A percentile compares a stretch with the other conserved stretches of the same genome.
Conservation (phyloP, 2,113 vertebrate species). For the Eclectus roratus region DNA sequence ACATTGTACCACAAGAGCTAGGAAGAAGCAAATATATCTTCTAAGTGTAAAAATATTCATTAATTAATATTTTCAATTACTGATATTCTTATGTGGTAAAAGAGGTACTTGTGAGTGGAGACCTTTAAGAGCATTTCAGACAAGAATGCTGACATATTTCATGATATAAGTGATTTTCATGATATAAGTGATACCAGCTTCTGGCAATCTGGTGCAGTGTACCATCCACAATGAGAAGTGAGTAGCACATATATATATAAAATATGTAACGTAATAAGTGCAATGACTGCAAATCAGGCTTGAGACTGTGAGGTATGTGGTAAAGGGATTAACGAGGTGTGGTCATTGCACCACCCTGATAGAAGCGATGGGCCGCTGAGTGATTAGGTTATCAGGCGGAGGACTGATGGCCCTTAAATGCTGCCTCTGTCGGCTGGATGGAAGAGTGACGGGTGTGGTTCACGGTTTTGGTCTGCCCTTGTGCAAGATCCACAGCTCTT, state of each 20-base stretch:
- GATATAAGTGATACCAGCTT: not conserved
- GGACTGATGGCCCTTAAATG: not conserved
- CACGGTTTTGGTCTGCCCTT: not conserved
- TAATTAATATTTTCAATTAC: not conserved
- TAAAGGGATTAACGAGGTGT: not conserved
- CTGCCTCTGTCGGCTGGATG: not conserved
- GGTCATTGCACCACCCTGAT: not conserved
- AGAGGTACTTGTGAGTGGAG: not conserved
- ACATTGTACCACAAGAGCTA: not conserved
- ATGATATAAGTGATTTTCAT: not conserved
- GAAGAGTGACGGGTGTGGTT: not conserved
- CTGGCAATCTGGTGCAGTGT: not conserved
- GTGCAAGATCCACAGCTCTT: not conserved
- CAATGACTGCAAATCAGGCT: not conserved
- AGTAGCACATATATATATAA: not conserved
- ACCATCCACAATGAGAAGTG: not conserved
- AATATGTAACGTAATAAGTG: not conserved
- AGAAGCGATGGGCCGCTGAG: not conserved
- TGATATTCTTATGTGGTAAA: not conserved
- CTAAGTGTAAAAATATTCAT: not conserved
- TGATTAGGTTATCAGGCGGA: not conserved
- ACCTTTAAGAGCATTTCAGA: not conserved
- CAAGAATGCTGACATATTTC: not conserved
- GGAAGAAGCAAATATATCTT: not conserved
- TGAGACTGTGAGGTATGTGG: not conserved